Percentiles rank a stretch among this genome's conserved stretches.
Conservation (phyloP, 2,888 invertebrate species). For the Cephonodes hylas region DNA sequence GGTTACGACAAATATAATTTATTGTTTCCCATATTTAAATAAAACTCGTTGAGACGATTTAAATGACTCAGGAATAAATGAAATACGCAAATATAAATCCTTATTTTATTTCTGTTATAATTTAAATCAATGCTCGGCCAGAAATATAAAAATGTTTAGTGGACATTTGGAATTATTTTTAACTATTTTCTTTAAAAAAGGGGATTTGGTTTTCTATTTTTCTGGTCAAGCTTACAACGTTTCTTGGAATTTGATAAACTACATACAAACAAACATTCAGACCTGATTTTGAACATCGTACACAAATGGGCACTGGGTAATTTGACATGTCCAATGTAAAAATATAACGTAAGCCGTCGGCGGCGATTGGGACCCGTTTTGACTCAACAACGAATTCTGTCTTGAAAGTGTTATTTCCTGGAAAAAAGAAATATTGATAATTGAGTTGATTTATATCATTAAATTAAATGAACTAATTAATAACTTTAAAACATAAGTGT, state of each 20-base stretch:
- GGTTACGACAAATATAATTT: not conserved
- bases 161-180: constrained; percentile 9
- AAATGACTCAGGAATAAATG: constrained; percentile 51
- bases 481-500: too few relatives aligned
- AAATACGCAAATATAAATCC: constrained; percentile 63
- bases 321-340: constrained; percentile 38
- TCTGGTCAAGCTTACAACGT: constrained; percentile 10
- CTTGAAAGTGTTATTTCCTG: constrained; percentile 61
- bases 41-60: not conserved
- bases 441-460: constrained; percentile 13
- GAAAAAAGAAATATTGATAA: constrained; percentile 34
- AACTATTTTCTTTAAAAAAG: not conserved
- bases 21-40: not conserved
- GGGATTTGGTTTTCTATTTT: not conserved
- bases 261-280: constrained; percentile 53
- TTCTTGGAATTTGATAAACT: constrained; percentile 14
- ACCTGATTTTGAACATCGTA: constrained; percentile 61
- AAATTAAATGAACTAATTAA: too few relatives aligned
- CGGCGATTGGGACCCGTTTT: constrained; percentile 49
- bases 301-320: constrained; percentile 61
- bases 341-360: constrained; percentile 35
- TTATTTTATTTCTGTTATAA: constrained; percentile 71
- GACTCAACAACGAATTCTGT: constrained; percentile 36
- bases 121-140: constrained; percentile 44
- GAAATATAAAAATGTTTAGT: constrained; percentile 11